Evolutionary conservation across 2,888 invertebrate species (phyloP).

Genomic region (Biston betularia): DNA sequence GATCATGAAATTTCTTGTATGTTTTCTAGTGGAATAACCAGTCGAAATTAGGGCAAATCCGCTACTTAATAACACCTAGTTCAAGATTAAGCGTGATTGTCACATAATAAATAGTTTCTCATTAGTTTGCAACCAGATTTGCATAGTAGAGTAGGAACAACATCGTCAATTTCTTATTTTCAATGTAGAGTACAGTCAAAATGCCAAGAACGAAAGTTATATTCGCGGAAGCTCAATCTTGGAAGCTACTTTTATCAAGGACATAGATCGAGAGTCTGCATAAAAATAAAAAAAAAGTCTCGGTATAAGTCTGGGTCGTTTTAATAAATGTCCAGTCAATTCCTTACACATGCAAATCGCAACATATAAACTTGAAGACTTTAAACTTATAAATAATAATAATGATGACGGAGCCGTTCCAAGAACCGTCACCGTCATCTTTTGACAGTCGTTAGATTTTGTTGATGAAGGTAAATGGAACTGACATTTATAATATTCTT

Average conservation of each 20-base stretch:
- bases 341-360: constrained; percentile 45
- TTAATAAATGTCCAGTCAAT: constrained; percentile 35
- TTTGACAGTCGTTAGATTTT: constrained; percentile 57
- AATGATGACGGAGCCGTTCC: constrained; percentile 45
- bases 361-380: constrained; percentile 34
- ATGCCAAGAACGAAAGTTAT: constrained; percentile 48
- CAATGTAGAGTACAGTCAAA: constrained; percentile 37
- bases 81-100: constrained; percentile 23
- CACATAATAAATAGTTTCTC: constrained; percentile 37
- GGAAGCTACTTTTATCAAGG: constrained; percentile 38
- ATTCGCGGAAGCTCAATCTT: constrained; percentile 45
- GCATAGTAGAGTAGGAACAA: constrained; percentile 37
- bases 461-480: constrained; percentile 57
- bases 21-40: constrained; percentile 29
- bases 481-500: constrained; percentile 51
- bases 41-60: constrained; percentile 30
- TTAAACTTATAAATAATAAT: too few relatives aligned
- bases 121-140: constrained; percentile 42
- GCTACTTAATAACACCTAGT: constrained; percentile 30
- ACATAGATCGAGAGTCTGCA: constrained; percentile 38
- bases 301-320: constrained; percentile 26
- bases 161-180: constrained; percentile 41
- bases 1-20: constrained; percentile 16
- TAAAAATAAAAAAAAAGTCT: constrained; percentile 6
- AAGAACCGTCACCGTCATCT: constrained; percentile 47